A percentile compares a stretch with the other conserved stretches of the same genome.
Conservation (phyloP, 2,888 invertebrate species). For the Drosophila colorata region DNA sequence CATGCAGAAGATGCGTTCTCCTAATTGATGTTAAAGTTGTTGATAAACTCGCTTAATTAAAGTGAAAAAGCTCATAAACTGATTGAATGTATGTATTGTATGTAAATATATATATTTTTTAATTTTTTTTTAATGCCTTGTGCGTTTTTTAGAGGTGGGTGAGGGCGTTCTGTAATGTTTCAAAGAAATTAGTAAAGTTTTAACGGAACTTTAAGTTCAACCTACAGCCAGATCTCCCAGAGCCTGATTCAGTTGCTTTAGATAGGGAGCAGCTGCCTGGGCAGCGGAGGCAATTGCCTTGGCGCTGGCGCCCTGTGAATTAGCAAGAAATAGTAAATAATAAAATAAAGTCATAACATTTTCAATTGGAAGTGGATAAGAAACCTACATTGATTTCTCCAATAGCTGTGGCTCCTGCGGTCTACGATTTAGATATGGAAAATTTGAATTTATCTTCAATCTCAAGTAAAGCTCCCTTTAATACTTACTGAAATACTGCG, state of each 20-base stretch:
- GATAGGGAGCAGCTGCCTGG: slow-evolving; percentile 46
- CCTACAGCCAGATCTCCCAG: slow-evolving; percentile 47
- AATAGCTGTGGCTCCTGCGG: slow-evolving; percentile 47
- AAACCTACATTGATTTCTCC: slow-evolving; percentile 49
- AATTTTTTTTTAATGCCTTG: not conserved
- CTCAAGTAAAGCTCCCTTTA: not conserved
- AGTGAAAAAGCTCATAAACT: slow-evolving; percentile 33
- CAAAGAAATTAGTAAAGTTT: slow-evolving; percentile 16
- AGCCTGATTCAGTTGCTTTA: slow-evolving; percentile 36
- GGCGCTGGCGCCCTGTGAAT: slow-evolving; percentile 41
- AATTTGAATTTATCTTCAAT: not conserved
- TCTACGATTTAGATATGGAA: slow-evolving; percentile 14
- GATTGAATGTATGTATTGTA: too few relatives aligned
- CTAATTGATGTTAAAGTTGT: slow-evolving; percentile 70
- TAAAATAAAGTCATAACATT: too few relatives aligned
- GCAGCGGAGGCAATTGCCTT: slow-evolving; percentile 49
- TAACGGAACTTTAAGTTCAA: slow-evolving; percentile 1
- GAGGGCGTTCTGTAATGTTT: slow-evolving; percentile 46
- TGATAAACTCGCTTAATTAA: slow-evolving; percentile 67
- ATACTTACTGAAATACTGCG: slow-evolving; percentile 51
- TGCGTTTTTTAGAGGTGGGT: slow-evolving; percentile 33
- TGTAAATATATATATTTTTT: slow-evolving; percentile 11
- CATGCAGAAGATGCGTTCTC: slow-evolving; percentile 15
- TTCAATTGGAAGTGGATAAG: not conserved
- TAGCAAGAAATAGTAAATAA: not conserved